phyloP scores from a whole-genome alignment of 2,113 vertebrate species.

The Pteropus alecto region DNA sequence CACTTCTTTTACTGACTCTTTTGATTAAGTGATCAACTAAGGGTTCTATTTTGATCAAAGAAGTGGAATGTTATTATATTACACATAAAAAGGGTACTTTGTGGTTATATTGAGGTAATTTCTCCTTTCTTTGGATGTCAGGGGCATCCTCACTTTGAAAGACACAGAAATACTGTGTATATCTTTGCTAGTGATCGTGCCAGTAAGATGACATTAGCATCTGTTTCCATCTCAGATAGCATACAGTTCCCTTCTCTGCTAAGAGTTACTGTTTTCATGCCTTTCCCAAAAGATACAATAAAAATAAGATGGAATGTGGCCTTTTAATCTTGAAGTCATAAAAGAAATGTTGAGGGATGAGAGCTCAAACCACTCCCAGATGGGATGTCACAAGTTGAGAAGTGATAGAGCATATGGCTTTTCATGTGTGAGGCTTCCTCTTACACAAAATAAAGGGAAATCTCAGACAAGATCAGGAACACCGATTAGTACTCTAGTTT shows the following conservation, averaged over 20 bases:
- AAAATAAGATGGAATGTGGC: background rate
- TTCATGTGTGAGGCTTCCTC: background rate
- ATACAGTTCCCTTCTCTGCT: background rate
- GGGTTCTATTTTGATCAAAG: conserved; percentile 10
- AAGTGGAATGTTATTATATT: background rate
- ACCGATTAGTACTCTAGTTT: background rate
- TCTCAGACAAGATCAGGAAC: background rate
- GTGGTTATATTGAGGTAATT: background rate
- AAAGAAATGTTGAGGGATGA: background rate
- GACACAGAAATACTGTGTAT: background rate
- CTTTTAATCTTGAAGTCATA: conserved; percentile 31
- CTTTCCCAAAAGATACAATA: conserved; percentile 12
- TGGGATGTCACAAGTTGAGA: background rate
- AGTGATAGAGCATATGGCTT: background rate
- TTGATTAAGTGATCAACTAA: background rate
- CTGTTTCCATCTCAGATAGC: conserved; percentile 33
- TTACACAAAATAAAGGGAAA: background rate
- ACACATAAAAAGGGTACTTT: background rate
- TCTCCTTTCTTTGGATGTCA: background rate
- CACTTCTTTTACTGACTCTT: background rate
- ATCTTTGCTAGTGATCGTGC: background rate
- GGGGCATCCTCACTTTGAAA: background rate
- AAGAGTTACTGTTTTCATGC: background rate
- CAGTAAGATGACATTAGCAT: background rate
- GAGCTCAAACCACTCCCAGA: background rate